phyloP scores from a whole-genome alignment of 2,797 vertebrate genomes.

The Lithobates sylvaticus region DNA sequence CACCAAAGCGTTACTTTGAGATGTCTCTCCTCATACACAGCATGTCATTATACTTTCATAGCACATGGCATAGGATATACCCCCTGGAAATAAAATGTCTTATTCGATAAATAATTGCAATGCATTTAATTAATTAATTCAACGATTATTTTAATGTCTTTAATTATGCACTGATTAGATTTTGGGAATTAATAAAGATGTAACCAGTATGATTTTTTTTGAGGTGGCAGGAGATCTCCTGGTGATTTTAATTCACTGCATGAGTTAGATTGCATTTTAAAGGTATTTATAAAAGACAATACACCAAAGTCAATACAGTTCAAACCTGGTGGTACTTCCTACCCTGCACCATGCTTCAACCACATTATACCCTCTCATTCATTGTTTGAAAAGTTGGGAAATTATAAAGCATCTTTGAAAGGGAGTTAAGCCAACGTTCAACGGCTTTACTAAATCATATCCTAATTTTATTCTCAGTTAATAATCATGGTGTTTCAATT shows the following conservation, averaged over 20 bases:
- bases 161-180: conserved; percentile 61
- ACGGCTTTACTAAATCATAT: too few species aligned
- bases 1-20: conserved; percentile 3
- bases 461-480: too few species aligned
- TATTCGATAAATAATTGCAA: conserved; percentile 58
- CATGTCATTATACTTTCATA: conserved; percentile 53
- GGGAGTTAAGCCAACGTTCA: too few species aligned
- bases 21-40: neutral
- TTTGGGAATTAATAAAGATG: conserved; percentile 58
- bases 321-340: too few species aligned
- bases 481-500: too few species aligned
- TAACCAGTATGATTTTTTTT: conserved; percentile 45
- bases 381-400: too few species aligned
- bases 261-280: conserved; percentile 8
- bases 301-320: too few species aligned
- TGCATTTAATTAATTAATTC: conserved; percentile 60
- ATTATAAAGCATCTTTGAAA: too few species aligned
- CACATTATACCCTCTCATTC: too few species aligned
- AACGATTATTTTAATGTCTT: conserved; percentile 61
- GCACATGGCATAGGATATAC: conserved; percentile 37
- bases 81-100: conserved; percentile 54
- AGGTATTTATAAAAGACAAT: too few species aligned
- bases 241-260: conserved; percentile 10
- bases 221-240: conserved; percentile 47
- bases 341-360: too few species aligned